Evolutionary conservation across 2,888 invertebrate genomes (phyloP).

Genomic region (Lysandra coridon): DNA sequence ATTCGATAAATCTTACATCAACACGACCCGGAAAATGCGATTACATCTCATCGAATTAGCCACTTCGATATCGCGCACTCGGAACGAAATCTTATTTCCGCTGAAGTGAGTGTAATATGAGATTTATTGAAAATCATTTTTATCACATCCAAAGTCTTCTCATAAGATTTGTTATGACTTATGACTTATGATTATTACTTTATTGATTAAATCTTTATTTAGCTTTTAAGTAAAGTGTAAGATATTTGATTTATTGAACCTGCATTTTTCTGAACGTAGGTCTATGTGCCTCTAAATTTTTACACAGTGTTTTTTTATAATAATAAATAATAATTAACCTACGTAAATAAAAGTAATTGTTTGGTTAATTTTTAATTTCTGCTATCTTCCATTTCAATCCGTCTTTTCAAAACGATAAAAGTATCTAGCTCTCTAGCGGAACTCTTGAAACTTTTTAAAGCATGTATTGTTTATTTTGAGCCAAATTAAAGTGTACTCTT

Average conservation of each 20-base stretch:
- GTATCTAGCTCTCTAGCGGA: background rate
- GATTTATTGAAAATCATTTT: constrained; percentile 7
- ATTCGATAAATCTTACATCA: constrained; percentile 36
- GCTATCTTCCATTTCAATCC: background rate
- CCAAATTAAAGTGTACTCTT: constrained; percentile 21
- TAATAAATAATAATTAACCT: background rate
- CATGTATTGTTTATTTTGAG: constrained; percentile 19
- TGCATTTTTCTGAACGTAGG: too few species aligned
- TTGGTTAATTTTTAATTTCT: background rate
- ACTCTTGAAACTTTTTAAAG: constrained; percentile 11
- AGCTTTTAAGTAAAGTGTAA: too few species aligned
- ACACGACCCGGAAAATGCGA: constrained; percentile 58
- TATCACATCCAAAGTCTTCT: background rate
- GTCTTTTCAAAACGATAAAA: background rate
- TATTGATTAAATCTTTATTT: background rate
- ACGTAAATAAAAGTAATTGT: background rate
- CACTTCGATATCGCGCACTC: constrained; percentile 59
- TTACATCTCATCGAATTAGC: constrained; percentile 70
- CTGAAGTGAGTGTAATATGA: constrained; percentile 7
- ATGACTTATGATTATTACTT: background rate
- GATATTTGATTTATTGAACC: too few species aligned
- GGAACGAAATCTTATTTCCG: constrained; percentile 32
- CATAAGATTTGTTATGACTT: background rate
- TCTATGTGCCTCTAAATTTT: background rate
- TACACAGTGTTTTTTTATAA: background rate